Percentiles rank a stretch among this genome's conserved stretches.
phyloP scores from a whole-genome alignment of 2,888 invertebrate genomes.

The Philaethria dido region DNA sequence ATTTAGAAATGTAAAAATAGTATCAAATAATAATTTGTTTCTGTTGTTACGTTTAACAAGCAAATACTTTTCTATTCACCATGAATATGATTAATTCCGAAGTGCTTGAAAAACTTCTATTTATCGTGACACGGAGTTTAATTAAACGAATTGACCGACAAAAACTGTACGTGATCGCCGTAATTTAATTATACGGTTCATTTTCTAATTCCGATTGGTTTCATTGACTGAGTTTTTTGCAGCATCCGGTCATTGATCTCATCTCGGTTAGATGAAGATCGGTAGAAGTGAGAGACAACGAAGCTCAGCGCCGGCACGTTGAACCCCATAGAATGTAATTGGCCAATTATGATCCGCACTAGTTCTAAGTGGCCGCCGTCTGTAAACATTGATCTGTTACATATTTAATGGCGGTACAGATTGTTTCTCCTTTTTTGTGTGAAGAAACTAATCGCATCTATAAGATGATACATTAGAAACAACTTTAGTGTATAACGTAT shows the following conservation, averaged over 20 bases:
- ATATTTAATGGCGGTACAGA: constrained; percentile 20
- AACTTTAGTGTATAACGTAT: too few species aligned
- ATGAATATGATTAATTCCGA: not conserved
- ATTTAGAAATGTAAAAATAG: not conserved
- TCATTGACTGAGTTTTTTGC: constrained; percentile 30
- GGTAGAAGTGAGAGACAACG: not conserved
- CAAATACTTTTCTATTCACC: not conserved
- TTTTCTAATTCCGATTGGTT: constrained; percentile 36
- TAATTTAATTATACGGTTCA: constrained; percentile 41
- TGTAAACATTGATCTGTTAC: constrained; percentile 29
- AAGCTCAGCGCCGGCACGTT: constrained; percentile 15
- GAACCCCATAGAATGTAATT: constrained; percentile 34
- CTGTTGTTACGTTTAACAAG: not conserved
- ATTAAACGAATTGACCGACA: constrained; percentile 15
- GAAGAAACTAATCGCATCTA: not conserved
- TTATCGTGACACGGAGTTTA: constrained; percentile 10
- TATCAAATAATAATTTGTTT: constrained; percentile 1
- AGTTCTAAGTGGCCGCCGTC: constrained; percentile 23
- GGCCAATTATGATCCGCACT: constrained; percentile 35
- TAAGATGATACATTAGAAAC: not conserved
- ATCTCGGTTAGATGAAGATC: constrained; percentile 18
- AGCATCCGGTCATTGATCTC: constrained; percentile 27
- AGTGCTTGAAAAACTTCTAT: not conserved
- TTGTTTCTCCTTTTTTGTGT: constrained; percentile 4
- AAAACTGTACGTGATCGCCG: constrained; percentile 31